Evolutionary conservation across 1,140 invertebrate genomes (phyloP).

Genomic region (Lepidurus apus): DNA sequence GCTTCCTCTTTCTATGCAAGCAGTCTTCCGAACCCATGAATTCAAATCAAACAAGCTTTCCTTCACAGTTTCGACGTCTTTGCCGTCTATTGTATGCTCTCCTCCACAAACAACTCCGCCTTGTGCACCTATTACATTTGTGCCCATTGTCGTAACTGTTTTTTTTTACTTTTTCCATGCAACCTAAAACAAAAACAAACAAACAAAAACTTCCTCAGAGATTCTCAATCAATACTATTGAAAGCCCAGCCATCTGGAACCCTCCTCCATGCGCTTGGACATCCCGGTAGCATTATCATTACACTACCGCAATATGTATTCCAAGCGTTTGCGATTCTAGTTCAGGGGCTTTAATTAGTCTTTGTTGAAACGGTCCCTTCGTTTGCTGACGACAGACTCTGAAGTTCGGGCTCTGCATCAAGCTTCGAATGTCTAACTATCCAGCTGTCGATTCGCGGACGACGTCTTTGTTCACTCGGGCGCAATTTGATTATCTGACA

Average conservation of each 20-base stretch:
- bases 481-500: not conserved
- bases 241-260: not conserved
- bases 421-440: not conserved
- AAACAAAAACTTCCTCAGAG: not conserved
- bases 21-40: not conserved
- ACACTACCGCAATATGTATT: not conserved
- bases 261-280: not conserved
- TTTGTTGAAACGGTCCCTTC: too few relatives aligned
- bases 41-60: constrained; percentile 2
- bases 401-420: not conserved
- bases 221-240: constrained; percentile 7
- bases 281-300: not conserved
- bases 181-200: too few relatives aligned
- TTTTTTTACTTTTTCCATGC: not conserved
- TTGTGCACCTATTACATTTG: not conserved
- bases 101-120: not conserved
- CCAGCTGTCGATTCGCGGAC: not conserved
- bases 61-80: not conserved
- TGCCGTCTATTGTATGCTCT: not conserved
- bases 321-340: not conserved
- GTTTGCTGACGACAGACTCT: not conserved
- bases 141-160: not conserved
- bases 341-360: too few relatives aligned
- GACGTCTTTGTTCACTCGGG: not conserved
- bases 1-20: not conserved